A percentile compares a stretch with the other conserved stretches of the same genome.
Evolutionary conservation across 1,140 invertebrate genomes (phyloP).

Genomic region (Sarcophaga peregrina): DNA sequence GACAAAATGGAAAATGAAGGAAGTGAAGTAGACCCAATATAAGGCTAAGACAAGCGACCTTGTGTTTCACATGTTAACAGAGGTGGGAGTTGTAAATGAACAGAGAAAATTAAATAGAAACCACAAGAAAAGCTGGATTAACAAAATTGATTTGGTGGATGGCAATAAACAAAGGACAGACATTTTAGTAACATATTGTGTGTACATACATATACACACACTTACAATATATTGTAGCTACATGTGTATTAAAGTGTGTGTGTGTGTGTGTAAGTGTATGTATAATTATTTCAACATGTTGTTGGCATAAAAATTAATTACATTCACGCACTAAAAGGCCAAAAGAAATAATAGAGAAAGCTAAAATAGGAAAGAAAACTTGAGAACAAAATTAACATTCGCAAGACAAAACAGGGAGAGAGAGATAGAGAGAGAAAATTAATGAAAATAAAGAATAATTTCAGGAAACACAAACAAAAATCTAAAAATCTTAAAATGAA

Average conservation of each 20-base stretch:
- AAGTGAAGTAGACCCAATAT: background rate
- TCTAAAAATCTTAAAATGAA: background rate
- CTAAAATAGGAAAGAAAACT: background rate
- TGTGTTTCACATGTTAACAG: no score
- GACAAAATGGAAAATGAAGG: background rate
- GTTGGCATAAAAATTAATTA: slow-evolving; percentile 27
- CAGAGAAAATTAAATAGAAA: no score
- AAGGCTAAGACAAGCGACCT: background rate
- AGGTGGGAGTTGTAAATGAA: no score
- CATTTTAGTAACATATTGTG: background rate
- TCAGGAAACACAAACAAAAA: no score
- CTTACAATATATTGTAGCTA: no score
- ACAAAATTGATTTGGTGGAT: background rate
- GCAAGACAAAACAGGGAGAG: background rate
- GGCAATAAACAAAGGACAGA: background rate
- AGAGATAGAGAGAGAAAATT: no score
- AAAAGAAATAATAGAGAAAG: background rate
- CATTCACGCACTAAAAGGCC: slow-evolving; percentile 23
- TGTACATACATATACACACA: no score
- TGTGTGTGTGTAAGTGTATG: background rate
- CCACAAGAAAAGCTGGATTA: no score
- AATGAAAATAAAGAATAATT: no score
- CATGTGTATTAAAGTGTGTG: no score
- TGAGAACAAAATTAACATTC: background rate
- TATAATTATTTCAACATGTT: slow-evolving; percentile 1